phyloP scores from a whole-genome alignment of 2,888 invertebrate genomes.

The Chymomyza caudatula region DNA sequence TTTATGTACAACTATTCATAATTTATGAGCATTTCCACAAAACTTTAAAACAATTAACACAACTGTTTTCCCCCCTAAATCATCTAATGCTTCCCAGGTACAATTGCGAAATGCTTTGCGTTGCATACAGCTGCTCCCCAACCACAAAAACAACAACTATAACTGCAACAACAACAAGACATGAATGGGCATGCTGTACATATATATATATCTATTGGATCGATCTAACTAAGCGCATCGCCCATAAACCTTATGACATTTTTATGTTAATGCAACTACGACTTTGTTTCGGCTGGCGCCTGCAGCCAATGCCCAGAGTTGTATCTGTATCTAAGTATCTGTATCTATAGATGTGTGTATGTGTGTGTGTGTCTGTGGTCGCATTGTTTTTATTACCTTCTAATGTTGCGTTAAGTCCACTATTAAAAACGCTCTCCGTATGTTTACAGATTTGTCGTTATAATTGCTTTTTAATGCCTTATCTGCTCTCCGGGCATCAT shows the following conservation, averaged over 20 bases:
- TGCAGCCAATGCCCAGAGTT: background rate
- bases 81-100: background rate
- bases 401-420: conserved; percentile 73
- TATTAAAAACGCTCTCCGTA: conserved; percentile 68
- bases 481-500: conserved; percentile 56
- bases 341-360: conserved; percentile 3
- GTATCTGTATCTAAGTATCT: background rate
- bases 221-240: conserved; percentile 59
- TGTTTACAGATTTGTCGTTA: conserved; percentile 75
- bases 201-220: conserved; percentile 42
- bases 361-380: conserved; percentile 27
- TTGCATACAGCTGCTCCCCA: conserved; percentile 31
- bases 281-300: conserved; percentile 16
- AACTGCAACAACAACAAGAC: background rate
- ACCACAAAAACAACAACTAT: conserved; percentile 4
- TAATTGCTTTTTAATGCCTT: conserved; percentile 75
- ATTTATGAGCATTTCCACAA: conserved; percentile 43
- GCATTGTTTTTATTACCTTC: conserved; percentile 66
- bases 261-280: conserved; percentile 70
- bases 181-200: background rate
- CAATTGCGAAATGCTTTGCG: conserved; percentile 55
- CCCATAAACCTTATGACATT: conserved; percentile 71
- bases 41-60: background rate
- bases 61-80: background rate
- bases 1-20: conserved; percentile 48